Base-by-base conservation (phyloP, 2,797 vertebrate genomes). In the Hemitrygon akajei region DNA sequence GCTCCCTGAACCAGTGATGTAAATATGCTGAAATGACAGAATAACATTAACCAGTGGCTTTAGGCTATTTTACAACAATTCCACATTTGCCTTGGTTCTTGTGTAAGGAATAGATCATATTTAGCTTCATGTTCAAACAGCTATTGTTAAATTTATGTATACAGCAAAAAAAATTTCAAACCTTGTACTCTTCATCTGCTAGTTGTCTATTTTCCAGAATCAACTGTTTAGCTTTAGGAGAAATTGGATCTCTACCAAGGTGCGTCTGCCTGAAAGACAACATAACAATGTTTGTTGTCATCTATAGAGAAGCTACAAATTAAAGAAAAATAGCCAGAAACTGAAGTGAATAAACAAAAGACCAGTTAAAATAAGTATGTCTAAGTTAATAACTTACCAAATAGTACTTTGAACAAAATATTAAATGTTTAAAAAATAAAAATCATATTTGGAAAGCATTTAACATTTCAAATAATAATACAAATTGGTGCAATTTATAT, bases 231-330 rank as follows among this genome's bases (percentile, higher is more conserved):
- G 95, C 94, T 93, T 95, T 95, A 18, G 95, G 91, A 82, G 97
- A 96, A 93, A 97, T 5, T 0, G 96, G 96, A 73, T 97, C 97
- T 95, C 96, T 96, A 93, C 98, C 98, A 87, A 97, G 96, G 94
- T 95, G 96, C 94, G 97, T 95, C 76, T 98, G 97, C 98, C 98
- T 99, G 94, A 34, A 94, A 94, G 47, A 94, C 14, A 18, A 93
- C 16, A 30, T 10, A 30, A 58, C 75, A 30, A 30, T 76, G n/a
- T 9, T 69, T 58, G 30, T 6, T 76, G 27, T 18, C 12, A 76
- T 56, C 71, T 58, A 4, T 40, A 76, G 30, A 75, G 37, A 92
- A 56, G 56, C 40, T 92, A 40, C 4, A 58, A 93, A 93, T 12
- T 3, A 75, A 75, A 40, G 14, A 81, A 37, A 30, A 27, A 56